phyloP scores from a whole-genome alignment of 2,888 invertebrate species.

The Drosophila algonquin region DNA sequence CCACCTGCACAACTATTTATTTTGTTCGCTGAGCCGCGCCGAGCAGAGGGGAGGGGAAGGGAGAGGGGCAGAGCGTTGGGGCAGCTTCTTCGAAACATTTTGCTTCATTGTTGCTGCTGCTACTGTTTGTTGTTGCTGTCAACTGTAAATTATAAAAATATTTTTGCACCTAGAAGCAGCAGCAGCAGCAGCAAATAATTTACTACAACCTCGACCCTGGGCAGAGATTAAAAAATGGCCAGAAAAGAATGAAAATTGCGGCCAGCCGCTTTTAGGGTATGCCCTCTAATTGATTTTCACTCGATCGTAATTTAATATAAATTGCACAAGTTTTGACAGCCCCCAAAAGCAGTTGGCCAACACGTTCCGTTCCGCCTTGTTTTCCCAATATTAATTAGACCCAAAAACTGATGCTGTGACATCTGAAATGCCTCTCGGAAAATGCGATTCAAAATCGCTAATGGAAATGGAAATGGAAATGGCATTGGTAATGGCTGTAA shows the following conservation, averaged over 20 bases:
- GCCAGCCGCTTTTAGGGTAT: slow-evolving; percentile 63
- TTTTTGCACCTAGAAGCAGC: slow-evolving; percentile 43
- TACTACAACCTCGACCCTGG: slow-evolving; percentile 34
- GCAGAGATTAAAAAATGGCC: not conserved
- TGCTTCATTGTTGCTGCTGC: slow-evolving; percentile 15
- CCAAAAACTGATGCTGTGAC: slow-evolving; percentile 36
- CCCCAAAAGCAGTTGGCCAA: slow-evolving; percentile 49
- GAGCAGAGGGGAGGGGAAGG: slow-evolving; percentile 17
- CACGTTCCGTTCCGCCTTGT: slow-evolving; percentile 10
- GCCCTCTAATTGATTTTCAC: slow-evolving; percentile 72
- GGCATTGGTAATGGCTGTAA: slow-evolving; percentile 11
- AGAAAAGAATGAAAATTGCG: slow-evolving; percentile 49
- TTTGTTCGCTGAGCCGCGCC: slow-evolving; percentile 61
- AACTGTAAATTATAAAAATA: slow-evolving; percentile 79
- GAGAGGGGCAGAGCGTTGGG: slow-evolving; percentile 21
- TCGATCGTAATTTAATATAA: slow-evolving; percentile 72
- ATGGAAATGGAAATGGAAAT: slow-evolving; percentile 38
- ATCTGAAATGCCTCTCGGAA: slow-evolving; percentile 32
- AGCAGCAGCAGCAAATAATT: slow-evolving; percentile 58
- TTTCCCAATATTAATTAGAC: slow-evolving; percentile 38
- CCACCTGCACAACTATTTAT: slow-evolving; percentile 83
- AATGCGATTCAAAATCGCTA: slow-evolving; percentile 25
- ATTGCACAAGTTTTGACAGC: slow-evolving; percentile 75
- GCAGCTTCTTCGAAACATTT: slow-evolving; percentile 66
- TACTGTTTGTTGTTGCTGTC: slow-evolving; percentile 39